Base-by-base conservation (phyloP, 2,797 vertebrate species). In the Arnoldichthys spilopterus region DNA sequence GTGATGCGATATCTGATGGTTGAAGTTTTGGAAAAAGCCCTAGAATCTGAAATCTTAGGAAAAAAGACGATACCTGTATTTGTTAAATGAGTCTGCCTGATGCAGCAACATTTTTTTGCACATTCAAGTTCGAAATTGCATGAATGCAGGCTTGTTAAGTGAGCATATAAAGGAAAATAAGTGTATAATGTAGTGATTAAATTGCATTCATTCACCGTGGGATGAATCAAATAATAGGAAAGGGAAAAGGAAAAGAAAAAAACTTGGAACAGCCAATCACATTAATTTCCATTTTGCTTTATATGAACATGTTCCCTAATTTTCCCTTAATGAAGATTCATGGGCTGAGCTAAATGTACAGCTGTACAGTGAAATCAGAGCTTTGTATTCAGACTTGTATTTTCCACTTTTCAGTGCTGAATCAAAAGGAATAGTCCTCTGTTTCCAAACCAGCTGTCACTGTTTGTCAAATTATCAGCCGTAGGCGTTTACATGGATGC, bases 321-420 rank as follows among this genome's bases (percentile, higher is more conserved):
- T 49, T 53, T 6, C 73, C 37, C 45, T 64, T 64, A 74, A 75
- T 75, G 63, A 79, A 68, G 43, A 74, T 74, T 61, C 16, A 37
- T 64, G 61, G 24, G 51, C 78, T 73, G 75, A 53, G 45, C 26
- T 67, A 72, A 58, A 64, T 40, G 72, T 74, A 68, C 63, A 78
- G 63, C 6, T 30, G 63, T 64, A 56, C 63, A 71, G 54, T 70
- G 16, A 47, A 61, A 70, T 22, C 40, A 16, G 28, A 43, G 24
- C 37, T 43, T 22, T 22, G 37, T 56, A 12, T 45, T 64, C 66
- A 59, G 3, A 1, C 16, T n/a, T 64, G 40, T 12, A 4, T 40
- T 13, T 32, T 51, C 45, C 15, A 26, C 54, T n/a, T 71, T 49
- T 37, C 47, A 34, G 34, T n/a, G n/a, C 32, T 47, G 63, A 76